Evolutionary conservation across 1,140 invertebrate genomes (phyloP).

Genomic region (Hormaphis cornu): DNA sequence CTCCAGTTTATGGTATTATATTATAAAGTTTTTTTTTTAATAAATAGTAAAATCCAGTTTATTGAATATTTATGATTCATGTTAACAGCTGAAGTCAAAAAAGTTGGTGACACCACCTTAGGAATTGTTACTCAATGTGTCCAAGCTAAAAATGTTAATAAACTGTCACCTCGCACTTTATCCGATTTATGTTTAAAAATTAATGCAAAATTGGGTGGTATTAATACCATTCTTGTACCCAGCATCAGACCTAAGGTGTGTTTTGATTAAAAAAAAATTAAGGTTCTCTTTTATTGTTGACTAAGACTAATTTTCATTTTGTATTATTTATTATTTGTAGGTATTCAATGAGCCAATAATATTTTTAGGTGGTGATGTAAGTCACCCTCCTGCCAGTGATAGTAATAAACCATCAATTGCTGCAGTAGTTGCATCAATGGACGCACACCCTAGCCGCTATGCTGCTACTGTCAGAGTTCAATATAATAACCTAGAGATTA

Average conservation of each 20-base stretch:
- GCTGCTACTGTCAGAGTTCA: slow-evolving; percentile 98
- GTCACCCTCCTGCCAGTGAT: slow-evolving; percentile 97
- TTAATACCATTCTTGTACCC: slow-evolving; percentile 97
- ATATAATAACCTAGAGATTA: slow-evolving; percentile 96
- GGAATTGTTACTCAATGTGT: slow-evolving; percentile 99
- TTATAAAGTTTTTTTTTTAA: background rate
- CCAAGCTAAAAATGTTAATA: slow-evolving; percentile 99
- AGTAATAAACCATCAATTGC: slow-evolving; percentile 98
- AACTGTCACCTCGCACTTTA: slow-evolving; percentile 97
- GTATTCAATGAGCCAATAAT: slow-evolving; percentile 99
- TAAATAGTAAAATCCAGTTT: background rate
- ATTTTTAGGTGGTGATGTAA: slow-evolving; percentile 98
- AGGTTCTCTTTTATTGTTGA: background rate
- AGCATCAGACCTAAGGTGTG: slow-evolving; percentile 77
- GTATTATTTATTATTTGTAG: slow-evolving; percentile 43
- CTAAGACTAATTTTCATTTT: background rate
- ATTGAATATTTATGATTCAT: slow-evolving; percentile 30
- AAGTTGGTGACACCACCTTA: slow-evolving; percentile 96
- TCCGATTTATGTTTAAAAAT: slow-evolving; percentile 99
- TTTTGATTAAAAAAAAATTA: background rate
- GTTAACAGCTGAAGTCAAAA: slow-evolving; percentile 99
- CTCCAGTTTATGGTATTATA: slow-evolving; percentile 91
- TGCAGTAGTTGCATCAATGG: slow-evolving; percentile 98
- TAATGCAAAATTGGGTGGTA: slow-evolving; percentile 98
- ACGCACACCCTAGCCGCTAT: slow-evolving; percentile 97